A percentile compares a stretch with the other conserved stretches of the same genome.
Evolutionary conservation across 2,113 vertebrate genomes (phyloP).

Genomic region (Poecilia latipinna): DNA sequence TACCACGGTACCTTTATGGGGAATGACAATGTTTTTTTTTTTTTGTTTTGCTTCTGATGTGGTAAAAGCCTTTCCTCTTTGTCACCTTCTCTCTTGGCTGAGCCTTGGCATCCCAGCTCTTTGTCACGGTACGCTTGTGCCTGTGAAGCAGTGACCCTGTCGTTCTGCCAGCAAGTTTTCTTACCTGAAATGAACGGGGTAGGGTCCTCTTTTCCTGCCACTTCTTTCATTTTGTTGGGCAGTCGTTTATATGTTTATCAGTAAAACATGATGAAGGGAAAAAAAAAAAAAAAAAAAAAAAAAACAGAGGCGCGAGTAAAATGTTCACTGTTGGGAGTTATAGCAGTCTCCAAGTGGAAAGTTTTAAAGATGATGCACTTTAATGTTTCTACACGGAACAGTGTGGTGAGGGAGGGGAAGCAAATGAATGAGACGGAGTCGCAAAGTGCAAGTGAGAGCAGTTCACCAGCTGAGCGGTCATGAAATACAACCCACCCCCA

Average conservation of each 20-base stretch:
- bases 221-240: constrained; percentile 34
- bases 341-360: constrained; percentile 22
- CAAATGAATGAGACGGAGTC: constrained; percentile 35
- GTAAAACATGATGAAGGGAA: constrained; percentile 26
- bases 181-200: constrained; percentile 33
- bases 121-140: constrained; percentile 63
- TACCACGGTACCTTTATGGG: constrained; percentile 63
- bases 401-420: constrained; percentile 38
- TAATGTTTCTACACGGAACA: constrained; percentile 25
- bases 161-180: constrained; percentile 62
- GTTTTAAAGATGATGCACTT: constrained; percentile 43
- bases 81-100: constrained; percentile 70
- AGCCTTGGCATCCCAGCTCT: constrained; percentile 63
- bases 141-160: constrained; percentile 67
- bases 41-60: constrained; percentile 62
- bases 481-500: constrained; percentile 73
- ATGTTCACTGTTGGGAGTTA: constrained; percentile 20
- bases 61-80: constrained; percentile 75
- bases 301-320: neutral
- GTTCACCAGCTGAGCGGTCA: constrained; percentile 68
- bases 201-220: constrained; percentile 39
- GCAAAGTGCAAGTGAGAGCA: constrained; percentile 61
- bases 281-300: constrained; percentile 25
- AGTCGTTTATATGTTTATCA: constrained; percentile 50
- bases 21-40: constrained; percentile 61